A percentile compares a stretch with the other conserved stretches of the same genome.
Evolutionary conservation across 2,888 invertebrate species (phyloP).

Genomic region (Serrognathus titanus): DNA sequence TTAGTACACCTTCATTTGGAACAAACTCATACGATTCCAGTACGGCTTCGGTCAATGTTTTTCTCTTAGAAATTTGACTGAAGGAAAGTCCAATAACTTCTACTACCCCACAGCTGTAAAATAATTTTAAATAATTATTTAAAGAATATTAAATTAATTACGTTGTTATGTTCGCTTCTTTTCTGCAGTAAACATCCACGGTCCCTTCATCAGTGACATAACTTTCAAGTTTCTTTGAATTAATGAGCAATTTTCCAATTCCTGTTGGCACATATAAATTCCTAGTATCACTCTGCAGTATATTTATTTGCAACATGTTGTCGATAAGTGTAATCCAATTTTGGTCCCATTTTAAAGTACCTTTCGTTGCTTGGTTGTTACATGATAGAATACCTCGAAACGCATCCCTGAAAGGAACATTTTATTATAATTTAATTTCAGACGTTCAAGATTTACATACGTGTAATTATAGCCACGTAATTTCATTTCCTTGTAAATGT

Average conservation of each 20-base stretch:
- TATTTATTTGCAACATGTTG: constrained; percentile 79
- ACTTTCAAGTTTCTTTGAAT: constrained; percentile 18
- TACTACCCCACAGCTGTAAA: constrained; percentile 47
- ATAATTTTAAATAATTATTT: too few relatives aligned
- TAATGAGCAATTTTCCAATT: constrained; percentile 21
- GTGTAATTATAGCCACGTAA: constrained; percentile 61
- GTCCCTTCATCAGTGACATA: too few relatives aligned
- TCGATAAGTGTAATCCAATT: constrained; percentile 90
- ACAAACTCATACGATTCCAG: constrained; percentile 74
- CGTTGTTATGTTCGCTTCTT: too few relatives aligned
- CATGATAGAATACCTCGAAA: constrained; percentile 30
- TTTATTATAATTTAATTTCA: not conserved
- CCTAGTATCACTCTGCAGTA: constrained; percentile 64
- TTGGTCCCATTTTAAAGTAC: constrained; percentile 65
- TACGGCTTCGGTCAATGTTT: constrained; percentile 68
- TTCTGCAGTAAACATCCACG: too few relatives aligned
- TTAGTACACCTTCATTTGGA: constrained; percentile 51
- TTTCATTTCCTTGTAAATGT: constrained; percentile 65
- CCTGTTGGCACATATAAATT: constrained; percentile 66
- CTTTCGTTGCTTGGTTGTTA: constrained; percentile 43
- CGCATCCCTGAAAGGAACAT: constrained; percentile 24
- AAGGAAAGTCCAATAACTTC: constrained; percentile 75
- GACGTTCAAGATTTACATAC: constrained; percentile 7
- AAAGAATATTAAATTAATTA: too few relatives aligned
- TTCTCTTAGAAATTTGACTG: constrained; percentile 66